phyloP scores from a whole-genome alignment of 2,113 vertebrate species.

The Tylochromis polylepis region DNA sequence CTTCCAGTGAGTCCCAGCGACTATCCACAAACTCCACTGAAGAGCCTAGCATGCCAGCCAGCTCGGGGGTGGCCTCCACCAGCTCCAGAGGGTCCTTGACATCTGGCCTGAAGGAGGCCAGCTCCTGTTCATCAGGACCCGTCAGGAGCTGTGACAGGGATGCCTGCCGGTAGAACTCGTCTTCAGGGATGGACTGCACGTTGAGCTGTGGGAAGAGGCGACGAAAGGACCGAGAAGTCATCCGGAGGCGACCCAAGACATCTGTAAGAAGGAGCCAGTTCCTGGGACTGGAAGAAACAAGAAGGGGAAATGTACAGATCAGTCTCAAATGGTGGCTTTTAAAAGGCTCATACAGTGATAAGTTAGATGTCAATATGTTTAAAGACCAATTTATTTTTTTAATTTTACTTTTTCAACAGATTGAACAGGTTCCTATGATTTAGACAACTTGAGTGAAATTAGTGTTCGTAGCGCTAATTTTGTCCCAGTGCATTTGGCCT shows the following conservation, averaged over 20 bases:
- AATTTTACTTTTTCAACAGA: not conserved
- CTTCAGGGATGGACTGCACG: slow-evolving; percentile 18
- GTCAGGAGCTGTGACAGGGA: slow-evolving; percentile 41
- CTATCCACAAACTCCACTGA: slow-evolving; percentile 49
- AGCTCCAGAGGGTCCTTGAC: slow-evolving; percentile 34
- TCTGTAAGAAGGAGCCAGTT: slow-evolving; percentile 56
- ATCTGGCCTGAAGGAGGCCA: slow-evolving; percentile 26
- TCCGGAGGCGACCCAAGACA: slow-evolving; percentile 47
- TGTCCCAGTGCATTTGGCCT: not conserved
- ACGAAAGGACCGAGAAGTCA: slow-evolving; percentile 47
- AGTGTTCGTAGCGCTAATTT: not conserved
- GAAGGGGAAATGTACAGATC: not conserved
- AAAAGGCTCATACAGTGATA: not conserved
- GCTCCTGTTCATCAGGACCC: slow-evolving; percentile 35
- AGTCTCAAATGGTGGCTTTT: not conserved
- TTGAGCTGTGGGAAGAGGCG: slow-evolving; percentile 55
- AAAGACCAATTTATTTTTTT: not conserved
- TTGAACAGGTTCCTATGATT: not conserved
- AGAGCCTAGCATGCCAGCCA: slow-evolving; percentile 49
- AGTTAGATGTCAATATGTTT: not conserved
- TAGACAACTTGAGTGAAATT: not conserved
- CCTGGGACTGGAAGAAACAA: slow-evolving; percentile 23
- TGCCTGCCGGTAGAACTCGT: slow-evolving; percentile 46
- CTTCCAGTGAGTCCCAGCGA: slow-evolving; percentile 5
- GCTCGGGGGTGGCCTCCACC: slow-evolving; percentile 45